phyloP scores from a whole-genome alignment of 1,140 invertebrate species.

The Ruditapes philippinarum region DNA sequence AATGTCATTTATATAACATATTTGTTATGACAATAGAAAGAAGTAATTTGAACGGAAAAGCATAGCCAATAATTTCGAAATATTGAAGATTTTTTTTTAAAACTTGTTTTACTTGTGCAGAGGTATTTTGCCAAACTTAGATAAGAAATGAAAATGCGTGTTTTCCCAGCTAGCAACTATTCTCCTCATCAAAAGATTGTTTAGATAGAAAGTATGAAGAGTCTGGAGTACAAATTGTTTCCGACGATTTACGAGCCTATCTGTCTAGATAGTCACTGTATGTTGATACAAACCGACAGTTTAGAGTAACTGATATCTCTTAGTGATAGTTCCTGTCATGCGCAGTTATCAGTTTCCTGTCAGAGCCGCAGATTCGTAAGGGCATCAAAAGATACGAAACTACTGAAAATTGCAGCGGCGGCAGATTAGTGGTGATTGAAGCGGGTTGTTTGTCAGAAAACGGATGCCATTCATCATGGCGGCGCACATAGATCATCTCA shows the following conservation, averaged over 20 bases:
- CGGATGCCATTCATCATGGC: constrained; percentile 64
- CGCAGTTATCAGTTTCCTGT: constrained; percentile 64
- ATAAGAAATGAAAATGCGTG: not conserved
- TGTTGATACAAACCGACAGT: constrained; percentile 60
- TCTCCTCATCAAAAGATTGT: constrained; percentile 35
- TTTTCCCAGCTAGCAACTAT: constrained; percentile 15
- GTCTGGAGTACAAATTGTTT: constrained; percentile 65
- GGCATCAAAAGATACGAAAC: constrained; percentile 56
- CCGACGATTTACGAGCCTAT: constrained; percentile 67
- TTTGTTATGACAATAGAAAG: too few relatives aligned
- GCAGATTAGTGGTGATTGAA: constrained; percentile 66
- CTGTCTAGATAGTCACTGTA: constrained; percentile 57
- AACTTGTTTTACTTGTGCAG: not conserved
- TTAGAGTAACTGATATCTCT: constrained; percentile 64
- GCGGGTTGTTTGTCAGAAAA: constrained; percentile 64
- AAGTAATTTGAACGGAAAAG: too few relatives aligned
- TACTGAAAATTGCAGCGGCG: constrained; percentile 35
- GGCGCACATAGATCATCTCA: constrained; percentile 61
- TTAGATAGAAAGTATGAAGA: constrained; percentile 46
- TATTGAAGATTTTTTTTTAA: not conserved
- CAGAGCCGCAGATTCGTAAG: constrained; percentile 37
- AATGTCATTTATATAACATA: too few relatives aligned
- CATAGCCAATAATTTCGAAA: too few relatives aligned
- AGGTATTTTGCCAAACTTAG: not conserved
- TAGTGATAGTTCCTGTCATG: constrained; percentile 66